Base-by-base conservation (phyloP, 2,797 vertebrate species). In the Catharus ustulatus region DNA sequence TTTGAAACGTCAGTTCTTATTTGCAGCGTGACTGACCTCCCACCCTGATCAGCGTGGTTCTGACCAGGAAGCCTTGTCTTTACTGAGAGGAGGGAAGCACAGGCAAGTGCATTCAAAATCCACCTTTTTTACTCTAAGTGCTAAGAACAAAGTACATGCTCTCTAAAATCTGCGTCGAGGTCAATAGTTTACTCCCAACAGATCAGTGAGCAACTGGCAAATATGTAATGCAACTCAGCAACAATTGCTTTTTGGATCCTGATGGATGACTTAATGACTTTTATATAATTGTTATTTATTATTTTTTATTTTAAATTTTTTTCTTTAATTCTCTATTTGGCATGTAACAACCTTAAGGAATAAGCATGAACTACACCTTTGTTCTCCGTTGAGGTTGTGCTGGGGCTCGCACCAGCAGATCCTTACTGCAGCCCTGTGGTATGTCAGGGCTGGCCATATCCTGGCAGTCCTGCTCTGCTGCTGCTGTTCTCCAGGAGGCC, bases 1-100 rank as follows among this genome's bases (percentile, higher is more conserved):
- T 91, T 86, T 87, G 82, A 94, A 75, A 91, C 0, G 17, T 83
- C 81, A 75, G 74, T 90, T 88, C 90, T 92, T 72, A 54, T 87
- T 91, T 95, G 87, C 89, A 91, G 73, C 15, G 5, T 86, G 85
- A 69, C 88, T 77, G 92, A 72, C 52, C 63, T 85, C 84, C 83
- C 68, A 75, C 49, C 73, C 81, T 83, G 61, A 55, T 38, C 89
- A 72, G 52, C 6, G 0, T 78, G 89, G 17, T 29, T 85, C 73
- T 82, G 55, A 83, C 24, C 40, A 66, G 80, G 81, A 84, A 90
- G 58, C 46, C 42, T 84, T 0, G 0, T 79, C 38, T 38, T 79
- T 48, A 6, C 66, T 36, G 84, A 68, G 38, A 3, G 0, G 45
- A 88, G 66, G 54, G n/a, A 46, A 79, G 66, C 54, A 62, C 51